These are phyloP conservation scores for Pseudococcus longispinus DNA, from an alignment of 2,888 invertebrate genomes.

Conservation along the genomic window DNA sequence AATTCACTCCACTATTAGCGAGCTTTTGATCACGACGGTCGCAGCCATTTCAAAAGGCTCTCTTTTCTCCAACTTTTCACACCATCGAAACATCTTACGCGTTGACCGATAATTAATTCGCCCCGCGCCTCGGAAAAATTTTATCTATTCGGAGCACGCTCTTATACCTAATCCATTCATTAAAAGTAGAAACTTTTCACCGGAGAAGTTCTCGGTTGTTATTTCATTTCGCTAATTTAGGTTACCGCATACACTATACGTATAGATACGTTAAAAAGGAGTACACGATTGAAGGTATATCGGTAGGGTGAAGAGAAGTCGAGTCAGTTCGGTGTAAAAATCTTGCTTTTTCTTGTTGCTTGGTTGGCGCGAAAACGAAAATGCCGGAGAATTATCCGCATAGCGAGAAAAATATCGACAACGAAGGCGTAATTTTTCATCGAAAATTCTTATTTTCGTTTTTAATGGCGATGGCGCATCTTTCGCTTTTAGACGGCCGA, in stretches of 20 bases:
- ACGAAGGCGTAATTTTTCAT: not conserved
- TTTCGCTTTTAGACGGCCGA: not conserved
- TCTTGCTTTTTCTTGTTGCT: not conserved
- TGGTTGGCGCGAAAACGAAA: not conserved
- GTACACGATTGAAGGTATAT: not conserved
- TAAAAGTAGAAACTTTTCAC: not conserved
- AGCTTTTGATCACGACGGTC: not conserved
- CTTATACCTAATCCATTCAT: slow-evolving; percentile 4
- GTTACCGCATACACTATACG: not conserved
- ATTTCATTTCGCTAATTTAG: slow-evolving; percentile 16
- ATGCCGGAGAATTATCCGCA: not conserved
- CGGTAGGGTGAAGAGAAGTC: not conserved
- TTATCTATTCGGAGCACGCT: not conserved
- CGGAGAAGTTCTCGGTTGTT: not conserved
- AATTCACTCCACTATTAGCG: not conserved
- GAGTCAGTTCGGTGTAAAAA: not conserved
- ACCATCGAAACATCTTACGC: not conserved
- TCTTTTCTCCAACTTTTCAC: not conserved
- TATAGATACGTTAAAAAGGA: not conserved
- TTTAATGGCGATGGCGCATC: not conserved
- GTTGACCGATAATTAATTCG: slow-evolving; percentile 4
- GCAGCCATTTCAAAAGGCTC: not conserved
- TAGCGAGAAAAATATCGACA: not conserved
- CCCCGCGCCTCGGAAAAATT: not conserved
- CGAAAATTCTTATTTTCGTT: not conserved